phyloP scores from a whole-genome alignment of 1,140 invertebrate genomes.

The Drosophila eugracilis region DNA sequence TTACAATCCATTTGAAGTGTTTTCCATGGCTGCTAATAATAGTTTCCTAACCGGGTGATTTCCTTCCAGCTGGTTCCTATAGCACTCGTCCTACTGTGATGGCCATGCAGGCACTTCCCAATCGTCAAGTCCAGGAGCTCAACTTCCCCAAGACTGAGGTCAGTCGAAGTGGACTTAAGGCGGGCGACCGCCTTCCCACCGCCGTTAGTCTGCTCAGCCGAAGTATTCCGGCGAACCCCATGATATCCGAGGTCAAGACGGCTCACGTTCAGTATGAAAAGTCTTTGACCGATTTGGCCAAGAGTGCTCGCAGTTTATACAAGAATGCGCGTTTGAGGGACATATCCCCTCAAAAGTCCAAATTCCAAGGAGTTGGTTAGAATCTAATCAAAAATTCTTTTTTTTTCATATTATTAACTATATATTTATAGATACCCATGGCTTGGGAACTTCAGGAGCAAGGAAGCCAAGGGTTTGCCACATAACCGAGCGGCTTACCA shows the following conservation, averaged over 20 bases:
- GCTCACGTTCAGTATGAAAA: neutral
- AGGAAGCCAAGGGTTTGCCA: neutral
- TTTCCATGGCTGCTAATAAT: no score
- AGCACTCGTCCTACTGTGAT: neutral
- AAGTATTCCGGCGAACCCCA: neutral
- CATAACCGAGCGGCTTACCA: neutral
- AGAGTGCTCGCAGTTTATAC: neutral
- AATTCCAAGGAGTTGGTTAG: neutral
- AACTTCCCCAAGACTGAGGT: neutral
- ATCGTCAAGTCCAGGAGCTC: neutral
- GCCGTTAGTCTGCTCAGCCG: neutral
- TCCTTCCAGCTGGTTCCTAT: neutral
- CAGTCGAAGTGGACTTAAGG: neutral
- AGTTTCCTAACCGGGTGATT: neutral
- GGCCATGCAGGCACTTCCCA: neutral
- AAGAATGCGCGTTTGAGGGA: neutral
- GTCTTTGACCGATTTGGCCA: constrained; percentile 2
- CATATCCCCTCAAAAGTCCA: neutral
- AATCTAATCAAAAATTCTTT: neutral
- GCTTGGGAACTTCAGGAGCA: neutral
- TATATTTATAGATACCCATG: neutral
- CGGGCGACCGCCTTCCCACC: neutral
- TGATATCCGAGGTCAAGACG: neutral
- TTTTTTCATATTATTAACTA: no score
- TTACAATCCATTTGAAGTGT: no score